These are phyloP conservation scores for Gymnocephalus cernua DNA, from an alignment of 2,113 vertebrate genomes.

Conservation along the genomic window DNA sequence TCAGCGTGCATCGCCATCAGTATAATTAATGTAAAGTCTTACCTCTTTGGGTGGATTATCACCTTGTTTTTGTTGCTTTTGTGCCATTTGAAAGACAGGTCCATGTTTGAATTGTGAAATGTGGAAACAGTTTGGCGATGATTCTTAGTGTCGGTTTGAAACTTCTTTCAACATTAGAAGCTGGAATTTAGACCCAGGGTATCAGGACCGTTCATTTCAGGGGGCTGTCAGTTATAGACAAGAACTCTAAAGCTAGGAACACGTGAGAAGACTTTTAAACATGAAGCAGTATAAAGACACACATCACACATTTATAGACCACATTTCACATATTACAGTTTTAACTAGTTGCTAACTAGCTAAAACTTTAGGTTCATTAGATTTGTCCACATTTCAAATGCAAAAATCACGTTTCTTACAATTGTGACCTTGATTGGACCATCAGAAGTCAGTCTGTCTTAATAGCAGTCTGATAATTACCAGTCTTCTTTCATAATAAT, in stretches of 20 bases:
- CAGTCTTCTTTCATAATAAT: too few species aligned
- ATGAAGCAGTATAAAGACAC: background rate
- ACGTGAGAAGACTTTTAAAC: background rate
- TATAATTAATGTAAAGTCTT: conserved; percentile 52
- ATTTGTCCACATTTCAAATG: background rate
- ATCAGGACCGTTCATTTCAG: background rate
- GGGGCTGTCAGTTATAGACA: background rate
- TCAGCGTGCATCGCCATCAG: conserved; percentile 45
- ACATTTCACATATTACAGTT: background rate
- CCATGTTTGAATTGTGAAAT: background rate
- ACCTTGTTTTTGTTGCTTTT: background rate
- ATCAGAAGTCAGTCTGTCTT: background rate
- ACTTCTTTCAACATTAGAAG: background rate
- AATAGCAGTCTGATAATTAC: too few species aligned
- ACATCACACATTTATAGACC: too few species aligned
- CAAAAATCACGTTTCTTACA: background rate
- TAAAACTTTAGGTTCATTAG: background rate
- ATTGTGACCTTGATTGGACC: background rate
- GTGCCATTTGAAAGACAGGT: background rate
- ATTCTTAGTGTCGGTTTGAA: background rate
- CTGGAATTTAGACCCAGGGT: background rate
- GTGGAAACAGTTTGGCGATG: background rate
- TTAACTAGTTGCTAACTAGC: background rate
- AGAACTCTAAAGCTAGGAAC: background rate
- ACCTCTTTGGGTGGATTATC: conserved; percentile 49